Conservation (phyloP, 2,797 vertebrate genomes). For the Fistularia commersonii region DNA sequence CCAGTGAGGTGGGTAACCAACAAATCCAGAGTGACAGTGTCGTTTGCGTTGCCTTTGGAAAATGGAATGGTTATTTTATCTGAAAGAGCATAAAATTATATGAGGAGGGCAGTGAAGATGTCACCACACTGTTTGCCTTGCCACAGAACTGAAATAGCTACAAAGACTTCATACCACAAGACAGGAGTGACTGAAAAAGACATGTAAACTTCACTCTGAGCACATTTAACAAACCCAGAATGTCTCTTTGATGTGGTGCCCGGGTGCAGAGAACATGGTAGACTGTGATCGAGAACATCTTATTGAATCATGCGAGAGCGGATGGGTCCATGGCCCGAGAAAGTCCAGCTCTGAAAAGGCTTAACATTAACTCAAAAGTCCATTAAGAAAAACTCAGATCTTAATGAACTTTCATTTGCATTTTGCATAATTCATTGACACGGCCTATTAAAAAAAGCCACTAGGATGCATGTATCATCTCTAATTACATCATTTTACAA, state of each 20-base stretch:
- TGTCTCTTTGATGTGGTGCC: constrained; percentile 32
- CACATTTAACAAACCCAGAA: constrained; percentile 17
- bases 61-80: constrained; percentile 30
- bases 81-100: constrained; percentile 36
- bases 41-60: constrained; percentile 26
- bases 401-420: constrained; percentile 36
- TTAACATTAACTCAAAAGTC: constrained; percentile 31
- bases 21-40: neutral
- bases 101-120: constrained; percentile 29
- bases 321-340: neutral
- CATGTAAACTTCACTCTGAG: constrained; percentile 25
- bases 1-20: neutral
- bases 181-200: constrained; percentile 18
- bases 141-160: constrained; percentile 33
- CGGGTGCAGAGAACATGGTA: constrained; percentile 6
- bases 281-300: constrained; percentile 4
- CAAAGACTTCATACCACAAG: constrained; percentile 40
- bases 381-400: constrained; percentile 15
- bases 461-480: constrained; percentile 53
- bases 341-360: constrained; percentile 21
- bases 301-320: constrained; percentile 4
- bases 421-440: constrained; percentile 51
- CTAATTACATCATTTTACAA: constrained; percentile 64
- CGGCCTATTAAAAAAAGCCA: constrained; percentile 44
- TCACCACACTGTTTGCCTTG: constrained; percentile 24